Conservation (phyloP, 2,888 invertebrate genomes). For the Lagria hirta region DNA sequence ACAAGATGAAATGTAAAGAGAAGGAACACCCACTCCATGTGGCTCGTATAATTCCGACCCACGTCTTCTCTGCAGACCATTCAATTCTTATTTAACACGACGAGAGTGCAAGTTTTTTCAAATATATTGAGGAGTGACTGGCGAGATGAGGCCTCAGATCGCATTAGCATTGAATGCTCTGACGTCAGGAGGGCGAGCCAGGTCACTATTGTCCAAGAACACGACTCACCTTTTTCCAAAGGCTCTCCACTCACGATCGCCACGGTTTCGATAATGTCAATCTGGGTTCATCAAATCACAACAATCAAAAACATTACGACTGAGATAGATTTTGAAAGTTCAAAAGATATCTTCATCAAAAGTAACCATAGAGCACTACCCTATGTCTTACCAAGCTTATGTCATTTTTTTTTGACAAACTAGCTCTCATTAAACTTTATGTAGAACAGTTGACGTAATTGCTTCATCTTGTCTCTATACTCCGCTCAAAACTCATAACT, state of each 20-base stretch:
- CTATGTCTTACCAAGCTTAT: too few species aligned
- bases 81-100: constrained; percentile 29
- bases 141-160: constrained; percentile 45
- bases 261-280: constrained; percentile 27
- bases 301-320: too few species aligned
- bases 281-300: constrained; percentile 26
- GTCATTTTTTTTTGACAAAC: too few species aligned
- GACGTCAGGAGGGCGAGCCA: constrained; percentile 54
- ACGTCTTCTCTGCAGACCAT: constrained; percentile 16
- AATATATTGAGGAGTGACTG: constrained; percentile 43
- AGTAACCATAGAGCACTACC: too few species aligned
- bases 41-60: constrained; percentile 26
- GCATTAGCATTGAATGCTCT: constrained; percentile 53
- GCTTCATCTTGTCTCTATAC: too few species aligned
- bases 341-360: constrained; percentile 7
- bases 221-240: constrained; percentile 37
- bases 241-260: constrained; percentile 24
- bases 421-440: too few species aligned
- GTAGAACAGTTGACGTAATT: too few species aligned
- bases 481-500: too few species aligned
- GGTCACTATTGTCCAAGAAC: constrained; percentile 52
- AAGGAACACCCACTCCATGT: constrained; percentile 11
- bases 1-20: constrained; percentile 10
- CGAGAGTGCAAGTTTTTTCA: constrained; percentile 23
- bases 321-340: too few species aligned